Evolutionary conservation across 2,113 vertebrate species (phyloP), one percentile per base, ranked within the genome.

Genomic region (Apteryx owenii): DNA sequence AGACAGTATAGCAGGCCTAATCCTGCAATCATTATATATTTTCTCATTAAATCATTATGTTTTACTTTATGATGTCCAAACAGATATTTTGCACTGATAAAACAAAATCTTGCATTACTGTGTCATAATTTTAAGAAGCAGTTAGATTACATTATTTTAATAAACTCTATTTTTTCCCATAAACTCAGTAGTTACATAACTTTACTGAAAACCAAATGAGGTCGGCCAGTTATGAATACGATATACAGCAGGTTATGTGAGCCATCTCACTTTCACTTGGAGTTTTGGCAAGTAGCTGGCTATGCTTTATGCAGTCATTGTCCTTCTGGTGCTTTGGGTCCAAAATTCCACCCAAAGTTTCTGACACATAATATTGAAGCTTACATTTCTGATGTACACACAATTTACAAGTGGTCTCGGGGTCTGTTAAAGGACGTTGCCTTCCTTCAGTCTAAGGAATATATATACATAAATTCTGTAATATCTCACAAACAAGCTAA

Each of bases 171-270:
- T 50, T 93, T 88, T 68, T n/a, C 23, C 22, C 11, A 6, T 15
- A 18, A 4, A 71, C 4, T 61, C 10, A 36, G 3, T 51, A 51
- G 7, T 51, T 54, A 54, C 4, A 22, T 9, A 72, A n/a, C 9
- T 65, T 88, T 48, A 56, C 12, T 70, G 44, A 50, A 93, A 69
- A 53, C 0, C 56, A 51, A 11, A 14, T 31, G 3, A 20, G 5
- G 13, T 4, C 15, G 46, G 54, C 1, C 8, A 64, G 31, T 51
- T 77, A n/a, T 0, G 0, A 31, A 58, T 21, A 51, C 6, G 46
- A 25, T 20, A 4, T 46, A n/a, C 28, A 26, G 7, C 20, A 68
- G n/a, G 6, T n/a, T 89, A 2, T 12, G 56, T 31, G 10, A 88
- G 4, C 5, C 16, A 64, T 54, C 23, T 51, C 13, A 22, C 2